Evolutionary conservation across 2,888 invertebrate genomes (phyloP).

Genomic region (Lampropteryx suffumata): DNA sequence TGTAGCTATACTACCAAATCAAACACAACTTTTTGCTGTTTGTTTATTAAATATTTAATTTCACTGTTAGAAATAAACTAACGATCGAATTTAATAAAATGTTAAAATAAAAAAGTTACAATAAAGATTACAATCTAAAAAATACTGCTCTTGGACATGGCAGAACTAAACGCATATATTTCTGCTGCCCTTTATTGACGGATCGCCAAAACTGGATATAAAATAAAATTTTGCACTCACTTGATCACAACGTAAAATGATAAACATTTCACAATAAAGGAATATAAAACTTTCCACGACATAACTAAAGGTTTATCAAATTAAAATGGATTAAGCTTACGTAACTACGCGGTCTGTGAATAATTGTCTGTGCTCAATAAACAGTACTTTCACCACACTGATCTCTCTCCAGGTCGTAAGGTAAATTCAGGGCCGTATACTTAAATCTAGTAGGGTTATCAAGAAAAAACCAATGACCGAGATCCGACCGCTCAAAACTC

Average conservation of each 20-base stretch:
- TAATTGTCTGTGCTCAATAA: background rate
- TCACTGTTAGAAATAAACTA: constrained; percentile 83
- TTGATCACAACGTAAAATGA: constrained; percentile 82
- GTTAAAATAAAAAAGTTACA: constrained; percentile 75
- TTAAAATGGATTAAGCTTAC: constrained; percentile 37
- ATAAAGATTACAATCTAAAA: constrained; percentile 80
- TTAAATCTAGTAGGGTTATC: background rate
- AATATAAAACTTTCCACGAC: constrained; percentile 59
- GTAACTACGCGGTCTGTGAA: constrained; percentile 22
- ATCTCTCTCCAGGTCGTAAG: background rate
- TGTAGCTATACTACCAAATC: constrained; percentile 39
- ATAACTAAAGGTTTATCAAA: constrained; percentile 50
- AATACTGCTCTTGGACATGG: constrained; percentile 81
- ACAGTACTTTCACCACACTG: background rate
- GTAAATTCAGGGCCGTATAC: too few species aligned
- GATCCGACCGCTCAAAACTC: constrained; percentile 5
- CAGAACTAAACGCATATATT: constrained; percentile 64
- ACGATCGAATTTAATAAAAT: constrained; percentile 78
- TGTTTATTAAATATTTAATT: constrained; percentile 83
- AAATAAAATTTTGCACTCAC: constrained; percentile 78
- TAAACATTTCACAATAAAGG: constrained; percentile 78
- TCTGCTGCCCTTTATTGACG: constrained; percentile 75
- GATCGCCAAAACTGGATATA: constrained; percentile 65
- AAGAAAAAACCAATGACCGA: background rate
- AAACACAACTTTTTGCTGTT: constrained; percentile 74